Conservation (phyloP, 1,140 invertebrate genomes). For the Magallana gigas region DNA sequence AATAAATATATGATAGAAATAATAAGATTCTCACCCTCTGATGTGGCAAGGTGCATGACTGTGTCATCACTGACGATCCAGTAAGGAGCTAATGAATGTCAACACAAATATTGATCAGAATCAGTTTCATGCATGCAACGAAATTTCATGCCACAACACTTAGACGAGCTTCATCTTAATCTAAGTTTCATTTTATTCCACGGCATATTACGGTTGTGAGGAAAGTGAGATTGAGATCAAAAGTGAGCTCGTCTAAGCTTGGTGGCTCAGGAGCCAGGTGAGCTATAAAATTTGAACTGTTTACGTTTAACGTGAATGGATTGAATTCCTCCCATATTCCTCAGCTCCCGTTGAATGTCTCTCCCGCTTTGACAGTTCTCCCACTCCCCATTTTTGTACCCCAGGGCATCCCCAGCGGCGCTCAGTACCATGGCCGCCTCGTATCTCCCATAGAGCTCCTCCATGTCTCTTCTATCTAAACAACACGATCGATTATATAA, state of each 20-base stretch:
- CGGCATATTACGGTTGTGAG: not conserved
- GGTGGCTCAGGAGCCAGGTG: no score
- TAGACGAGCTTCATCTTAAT: not conserved
- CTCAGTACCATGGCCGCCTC: slow-evolving; percentile 72
- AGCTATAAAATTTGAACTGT: not conserved
- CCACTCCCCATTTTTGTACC: slow-evolving; percentile 73
- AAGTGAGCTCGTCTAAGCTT: no score
- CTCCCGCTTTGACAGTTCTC: slow-evolving; percentile 70
- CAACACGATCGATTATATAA: no score
- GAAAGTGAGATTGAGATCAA: not conserved
- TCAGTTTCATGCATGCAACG: not conserved
- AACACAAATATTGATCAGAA: not conserved
- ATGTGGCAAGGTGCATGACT: slow-evolving; percentile 68
- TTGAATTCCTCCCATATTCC: slow-evolving; percentile 66
- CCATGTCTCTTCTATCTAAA: not conserved
- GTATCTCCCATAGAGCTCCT: slow-evolving; percentile 50
- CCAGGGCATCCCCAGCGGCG: slow-evolving; percentile 75
- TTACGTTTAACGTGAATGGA: slow-evolving; percentile 60
- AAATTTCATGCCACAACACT: not conserved
- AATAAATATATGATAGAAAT: not conserved
- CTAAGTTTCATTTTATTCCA: not conserved
- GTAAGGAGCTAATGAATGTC: slow-evolving; percentile 36
- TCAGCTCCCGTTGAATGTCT: slow-evolving; percentile 69
- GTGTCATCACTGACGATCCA: slow-evolving; percentile 70
- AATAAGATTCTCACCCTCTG: slow-evolving; percentile 49